These are phyloP conservation scores for Syngnathus typhle DNA, from an alignment of 2,113 vertebrate species.

Conservation along the genomic window DNA sequence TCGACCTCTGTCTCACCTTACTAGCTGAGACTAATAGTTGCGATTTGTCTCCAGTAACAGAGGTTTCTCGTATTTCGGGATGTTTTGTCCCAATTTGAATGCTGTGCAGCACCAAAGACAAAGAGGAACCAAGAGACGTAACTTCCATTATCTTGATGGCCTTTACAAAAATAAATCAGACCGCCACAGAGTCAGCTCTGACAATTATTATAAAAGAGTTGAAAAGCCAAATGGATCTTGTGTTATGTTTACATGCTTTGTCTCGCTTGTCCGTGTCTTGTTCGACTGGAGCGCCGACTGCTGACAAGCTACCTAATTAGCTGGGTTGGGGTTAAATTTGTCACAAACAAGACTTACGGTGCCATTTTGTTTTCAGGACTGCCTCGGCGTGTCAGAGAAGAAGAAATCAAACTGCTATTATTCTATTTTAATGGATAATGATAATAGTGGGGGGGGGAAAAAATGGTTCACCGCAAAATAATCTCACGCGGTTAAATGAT, in stretches of 20 bases:
- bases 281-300: conserved; percentile 15
- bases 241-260: background rate
- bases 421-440: conserved; percentile 22
- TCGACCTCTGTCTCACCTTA: too few species aligned
- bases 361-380: conserved; percentile 1
- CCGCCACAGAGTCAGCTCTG: too few species aligned
- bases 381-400: conserved; percentile 10
- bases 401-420: conserved; percentile 2
- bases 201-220: too few species aligned
- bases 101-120: too few species aligned
- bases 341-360: conserved; percentile 7
- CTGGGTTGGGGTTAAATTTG: conserved; percentile 28
- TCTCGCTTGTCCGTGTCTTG: conserved; percentile 8
- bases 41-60: too few species aligned
- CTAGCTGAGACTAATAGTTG: too few species aligned
- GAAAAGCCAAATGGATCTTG: background rate
- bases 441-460: conserved; percentile 13
- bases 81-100: too few species aligned
- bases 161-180: too few species aligned
- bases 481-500: conserved; percentile 26
- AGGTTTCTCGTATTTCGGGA: too few species aligned
- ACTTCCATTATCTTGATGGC: too few species aligned
- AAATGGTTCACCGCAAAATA: conserved; percentile 13
- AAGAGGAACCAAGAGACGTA: too few species aligned
- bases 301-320: conserved; percentile 47